Percentiles rank a stretch among this genome's conserved stretches.
Evolutionary conservation across 2,797 vertebrate species (phyloP).

Genomic region (Alfaro cultratus): DNA sequence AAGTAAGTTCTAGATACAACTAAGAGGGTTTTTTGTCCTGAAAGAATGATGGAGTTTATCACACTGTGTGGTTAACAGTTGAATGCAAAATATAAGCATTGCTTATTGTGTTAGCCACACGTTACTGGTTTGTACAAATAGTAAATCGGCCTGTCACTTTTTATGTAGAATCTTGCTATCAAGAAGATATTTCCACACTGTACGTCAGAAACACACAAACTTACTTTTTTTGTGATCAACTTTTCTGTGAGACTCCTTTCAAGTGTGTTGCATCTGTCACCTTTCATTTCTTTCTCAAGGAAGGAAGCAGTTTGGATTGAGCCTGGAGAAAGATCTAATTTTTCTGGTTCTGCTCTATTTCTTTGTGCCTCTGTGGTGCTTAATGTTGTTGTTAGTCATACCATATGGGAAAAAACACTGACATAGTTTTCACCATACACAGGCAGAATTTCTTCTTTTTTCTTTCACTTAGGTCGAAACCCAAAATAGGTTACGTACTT

Average conservation of each 20-base stretch:
- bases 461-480: slow-evolving; percentile 42
- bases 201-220: slow-evolving; percentile 2
- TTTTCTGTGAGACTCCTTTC: slow-evolving; percentile 18
- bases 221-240: not conserved
- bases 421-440: slow-evolving; percentile 29
- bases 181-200: not conserved
- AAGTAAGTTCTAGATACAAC: not conserved
- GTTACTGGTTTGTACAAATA: not conserved
- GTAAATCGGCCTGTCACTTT: not conserved
- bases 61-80: not conserved
- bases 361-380: slow-evolving; percentile 58
- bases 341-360: slow-evolving; percentile 74
- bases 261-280: slow-evolving; percentile 10
- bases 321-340: slow-evolving; percentile 65
- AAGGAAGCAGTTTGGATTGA: slow-evolving; percentile 38
- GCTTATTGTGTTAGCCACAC: not conserved
- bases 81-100: not conserved
- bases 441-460: slow-evolving; percentile 14
- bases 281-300: slow-evolving; percentile 44
- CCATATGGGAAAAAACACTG: slow-evolving; percentile 29
- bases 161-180: not conserved
- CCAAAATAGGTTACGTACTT: slow-evolving; percentile 58
- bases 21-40: not conserved
- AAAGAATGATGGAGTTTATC: not conserved
- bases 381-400: slow-evolving; percentile 49